Conservation (phyloP, 2,113 vertebrate genomes). For the Trinectes maculatus region DNA sequence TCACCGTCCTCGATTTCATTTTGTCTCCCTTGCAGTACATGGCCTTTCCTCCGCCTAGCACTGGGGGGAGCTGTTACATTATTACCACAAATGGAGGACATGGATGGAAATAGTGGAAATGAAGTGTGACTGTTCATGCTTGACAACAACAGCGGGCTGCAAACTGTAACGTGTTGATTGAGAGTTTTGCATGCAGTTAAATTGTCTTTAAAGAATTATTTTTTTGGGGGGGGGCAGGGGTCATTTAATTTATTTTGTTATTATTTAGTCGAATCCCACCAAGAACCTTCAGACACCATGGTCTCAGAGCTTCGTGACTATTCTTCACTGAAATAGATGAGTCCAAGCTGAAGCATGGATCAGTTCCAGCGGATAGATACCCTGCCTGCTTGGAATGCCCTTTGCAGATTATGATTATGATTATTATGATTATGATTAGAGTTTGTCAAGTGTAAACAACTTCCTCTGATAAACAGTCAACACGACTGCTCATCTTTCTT, state of each 20-base stretch:
- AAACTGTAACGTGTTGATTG: constrained; percentile 8
- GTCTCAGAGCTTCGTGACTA: not conserved
- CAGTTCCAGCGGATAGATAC: constrained; percentile 34
- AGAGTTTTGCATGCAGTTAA: not conserved
- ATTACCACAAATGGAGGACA: constrained; percentile 25
- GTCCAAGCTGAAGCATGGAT: constrained; percentile 15
- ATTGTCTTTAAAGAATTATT: not conserved
- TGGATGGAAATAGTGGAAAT: constrained; percentile 8
- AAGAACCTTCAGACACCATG: not conserved
- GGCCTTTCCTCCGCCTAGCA: constrained; percentile 54
- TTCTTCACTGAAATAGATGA: constrained; percentile 5
- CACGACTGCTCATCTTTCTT: constrained; percentile 45
- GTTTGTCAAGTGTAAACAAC: constrained; percentile 69
- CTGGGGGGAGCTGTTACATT: constrained; percentile 77
- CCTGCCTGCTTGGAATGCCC: constrained; percentile 30
- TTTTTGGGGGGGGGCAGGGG: too few relatives aligned
- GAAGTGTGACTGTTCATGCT: constrained; percentile 14
- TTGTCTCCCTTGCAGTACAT: not conserved
- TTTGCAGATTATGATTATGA: constrained; percentile 62
- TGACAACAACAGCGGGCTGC: not conserved
- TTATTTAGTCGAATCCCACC: not conserved
- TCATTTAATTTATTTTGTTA: not conserved
- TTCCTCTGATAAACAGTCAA: constrained; percentile 60
- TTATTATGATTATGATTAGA: constrained; percentile 55
- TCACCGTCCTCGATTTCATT: constrained; percentile 13